Evolutionary conservation across 2,888 invertebrate species (phyloP), one percentile per base, ranked within the genome.

Genomic region (Lasioglossum zephyrum): DNA sequence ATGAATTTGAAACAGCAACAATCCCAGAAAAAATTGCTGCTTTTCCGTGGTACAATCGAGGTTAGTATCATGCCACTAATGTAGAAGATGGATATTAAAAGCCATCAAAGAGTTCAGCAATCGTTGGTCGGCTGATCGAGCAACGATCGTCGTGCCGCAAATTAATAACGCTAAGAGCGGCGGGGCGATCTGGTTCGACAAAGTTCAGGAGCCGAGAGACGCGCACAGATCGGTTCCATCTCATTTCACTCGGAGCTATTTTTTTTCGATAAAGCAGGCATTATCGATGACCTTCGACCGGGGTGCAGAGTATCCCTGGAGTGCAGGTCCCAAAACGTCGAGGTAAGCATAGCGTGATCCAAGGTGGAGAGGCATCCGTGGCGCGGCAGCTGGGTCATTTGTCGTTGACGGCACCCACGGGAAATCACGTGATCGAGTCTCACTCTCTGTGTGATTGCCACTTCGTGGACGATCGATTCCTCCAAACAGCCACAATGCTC

Each of bases 351-450:
- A 66, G 80, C 82, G 85, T 78, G 83, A 87, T 90, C 87, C 86
- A 85, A 88, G 76, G 63, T 53, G 49, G 80, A 79, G 76, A 70
- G 74, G 84, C 82, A 81, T 82, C 82, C 60, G 63, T 47, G 80
- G 41, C 72, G 78, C 89, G 87, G 89, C 91, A 92, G 92, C 90
- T 90, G 92, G 92, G 91, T 93, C 93, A 93, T 93, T 94, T 93
- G 90, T 89, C 89, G 91, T 85, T 91, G 93, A 94, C 92, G 94
- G 92, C 91, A 93, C 94, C 94, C 94, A 88, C 93, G 94, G 94
- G 94, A 94, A 94, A 94, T 94, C 94, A 94, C 92, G 91, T 93
- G 94, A 94, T 94, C 93, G 93, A 92, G 90, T 92, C 93, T 90
- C 92, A 76, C 87, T 87, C 87, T 85, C 91, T 88, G 90, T 92